Percentiles rank a stretch among this genome's conserved stretches.
These are phyloP conservation scores for Andricus curvator DNA, from an alignment of 2,888 invertebrate genomes.

Conservation along the genomic window DNA sequence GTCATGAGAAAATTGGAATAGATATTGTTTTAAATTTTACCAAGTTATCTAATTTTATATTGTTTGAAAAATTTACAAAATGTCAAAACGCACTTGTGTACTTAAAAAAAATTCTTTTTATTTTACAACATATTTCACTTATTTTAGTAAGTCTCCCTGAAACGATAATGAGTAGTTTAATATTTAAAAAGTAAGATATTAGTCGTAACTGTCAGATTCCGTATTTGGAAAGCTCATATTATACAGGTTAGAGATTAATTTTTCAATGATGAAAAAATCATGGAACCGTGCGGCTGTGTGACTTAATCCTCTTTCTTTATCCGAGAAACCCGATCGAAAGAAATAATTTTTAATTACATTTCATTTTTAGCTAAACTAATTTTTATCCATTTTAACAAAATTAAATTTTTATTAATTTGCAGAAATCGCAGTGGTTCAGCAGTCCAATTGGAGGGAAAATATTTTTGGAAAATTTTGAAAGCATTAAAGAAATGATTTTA, in stretches of 20 bases:
- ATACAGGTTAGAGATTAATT: slow-evolving; percentile 4
- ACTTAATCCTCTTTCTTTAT: slow-evolving; percentile 62
- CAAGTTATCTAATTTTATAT: background rate
- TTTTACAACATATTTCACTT: background rate
- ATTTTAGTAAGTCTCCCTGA: background rate
- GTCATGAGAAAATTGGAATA: background rate
- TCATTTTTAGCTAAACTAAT: background rate
- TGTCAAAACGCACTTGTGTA: background rate
- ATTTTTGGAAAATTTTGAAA: too few species aligned
- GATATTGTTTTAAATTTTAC: background rate
- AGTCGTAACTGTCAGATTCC: background rate
- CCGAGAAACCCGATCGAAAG: background rate
- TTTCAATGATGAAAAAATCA: background rate
- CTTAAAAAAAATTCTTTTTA: background rate
- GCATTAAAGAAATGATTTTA: too few species aligned
- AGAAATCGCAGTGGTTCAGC: too few species aligned
- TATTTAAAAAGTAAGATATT: background rate
- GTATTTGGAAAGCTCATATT: slow-evolving; percentile 27
- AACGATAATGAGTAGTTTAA: background rate
- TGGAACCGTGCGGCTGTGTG: slow-evolving; percentile 69
- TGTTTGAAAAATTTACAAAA: background rate
- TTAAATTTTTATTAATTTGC: background rate
- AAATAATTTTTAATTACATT: slow-evolving; percentile 4
- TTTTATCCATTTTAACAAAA: background rate
- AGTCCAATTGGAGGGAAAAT: too few species aligned